Conservation (phyloP, 1,140 invertebrate species). For the Hyposmocoma kahamanoa region DNA sequence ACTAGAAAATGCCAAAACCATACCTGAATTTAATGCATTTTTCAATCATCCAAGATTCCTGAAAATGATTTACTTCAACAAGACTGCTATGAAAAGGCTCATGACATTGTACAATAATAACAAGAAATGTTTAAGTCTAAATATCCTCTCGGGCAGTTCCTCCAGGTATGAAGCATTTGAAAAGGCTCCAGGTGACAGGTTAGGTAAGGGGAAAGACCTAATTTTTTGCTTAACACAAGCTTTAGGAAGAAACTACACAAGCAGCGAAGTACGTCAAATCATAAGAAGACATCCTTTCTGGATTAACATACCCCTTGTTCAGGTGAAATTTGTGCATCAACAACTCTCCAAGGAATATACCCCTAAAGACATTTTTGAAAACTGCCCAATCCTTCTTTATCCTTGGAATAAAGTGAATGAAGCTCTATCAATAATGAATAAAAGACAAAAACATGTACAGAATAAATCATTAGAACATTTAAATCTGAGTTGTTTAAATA, state of each 20-base stretch:
- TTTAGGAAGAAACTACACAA: constrained; percentile 37
- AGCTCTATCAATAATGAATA: constrained; percentile 36
- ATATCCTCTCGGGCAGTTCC: constrained; percentile 55
- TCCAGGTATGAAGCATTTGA: constrained; percentile 52
- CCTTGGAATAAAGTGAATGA: constrained; percentile 69
- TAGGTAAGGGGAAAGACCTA: constrained; percentile 59
- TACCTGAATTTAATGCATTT: constrained; percentile 69
- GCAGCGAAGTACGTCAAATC: constrained; percentile 43
- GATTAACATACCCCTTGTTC: constrained; percentile 64
- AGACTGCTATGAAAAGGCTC: constrained; percentile 60
- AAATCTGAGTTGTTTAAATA: constrained; percentile 36
- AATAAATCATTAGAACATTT: constrained; percentile 28
- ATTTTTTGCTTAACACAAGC: constrained; percentile 47
- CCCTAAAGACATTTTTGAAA: constrained; percentile 68
- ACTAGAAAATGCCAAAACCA: constrained; percentile 56
- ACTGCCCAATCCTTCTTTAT: constrained; percentile 74
- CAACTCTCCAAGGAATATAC: constrained; percentile 66
- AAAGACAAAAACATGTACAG: constrained; percentile 26
- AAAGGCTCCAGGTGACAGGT: constrained; percentile 44
- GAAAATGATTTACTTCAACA: constrained; percentile 66
- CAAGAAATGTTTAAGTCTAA: constrained; percentile 63
- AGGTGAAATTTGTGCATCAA: constrained; percentile 65
- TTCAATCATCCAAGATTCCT: constrained; percentile 71
- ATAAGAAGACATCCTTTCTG: constrained; percentile 73
- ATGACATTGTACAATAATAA: constrained; percentile 60